phyloP scores from a whole-genome alignment of 2,797 vertebrate species.

The Dryobates pubescens region DNA sequence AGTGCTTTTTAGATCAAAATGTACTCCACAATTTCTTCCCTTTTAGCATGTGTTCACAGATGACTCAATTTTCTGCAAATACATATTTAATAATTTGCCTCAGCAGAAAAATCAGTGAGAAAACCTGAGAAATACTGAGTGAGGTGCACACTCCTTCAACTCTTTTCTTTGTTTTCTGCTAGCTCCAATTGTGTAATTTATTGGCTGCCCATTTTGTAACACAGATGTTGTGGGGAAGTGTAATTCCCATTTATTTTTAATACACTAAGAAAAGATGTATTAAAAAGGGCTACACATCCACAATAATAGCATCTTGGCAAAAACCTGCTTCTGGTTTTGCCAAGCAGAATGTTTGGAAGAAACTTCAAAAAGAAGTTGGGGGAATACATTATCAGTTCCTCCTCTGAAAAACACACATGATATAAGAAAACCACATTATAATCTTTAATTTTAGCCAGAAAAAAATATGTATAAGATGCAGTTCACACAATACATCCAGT shows the following conservation, averaged over 20 bases:
- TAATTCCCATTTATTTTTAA: background rate
- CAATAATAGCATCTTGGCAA: background rate
- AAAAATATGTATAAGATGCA: background rate
- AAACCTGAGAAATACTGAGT: background rate
- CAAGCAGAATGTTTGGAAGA: background rate
- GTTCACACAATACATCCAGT: too few species aligned
- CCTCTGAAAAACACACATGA: background rate
- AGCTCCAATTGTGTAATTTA: background rate
- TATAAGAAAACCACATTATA: background rate
- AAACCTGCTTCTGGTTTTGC: background rate
- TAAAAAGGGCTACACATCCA: background rate
- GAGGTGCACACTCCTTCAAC: background rate
- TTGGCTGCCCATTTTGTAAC: background rate
- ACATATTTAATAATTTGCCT: background rate
- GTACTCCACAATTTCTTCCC: background rate
- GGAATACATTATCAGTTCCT: background rate
- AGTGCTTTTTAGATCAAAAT: constrained; percentile 30
- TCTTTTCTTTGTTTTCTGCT: background rate
- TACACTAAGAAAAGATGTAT: background rate
- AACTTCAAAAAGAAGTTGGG: background rate
- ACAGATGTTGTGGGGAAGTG: background rate
- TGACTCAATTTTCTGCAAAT: constrained; percentile 41
- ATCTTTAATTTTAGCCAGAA: background rate
- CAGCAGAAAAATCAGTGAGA: constrained; percentile 1
- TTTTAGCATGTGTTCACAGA: constrained; percentile 17